phyloP scores from a whole-genome alignment of 2,113 vertebrate genomes.

The Oreocharis arfaki region DNA sequence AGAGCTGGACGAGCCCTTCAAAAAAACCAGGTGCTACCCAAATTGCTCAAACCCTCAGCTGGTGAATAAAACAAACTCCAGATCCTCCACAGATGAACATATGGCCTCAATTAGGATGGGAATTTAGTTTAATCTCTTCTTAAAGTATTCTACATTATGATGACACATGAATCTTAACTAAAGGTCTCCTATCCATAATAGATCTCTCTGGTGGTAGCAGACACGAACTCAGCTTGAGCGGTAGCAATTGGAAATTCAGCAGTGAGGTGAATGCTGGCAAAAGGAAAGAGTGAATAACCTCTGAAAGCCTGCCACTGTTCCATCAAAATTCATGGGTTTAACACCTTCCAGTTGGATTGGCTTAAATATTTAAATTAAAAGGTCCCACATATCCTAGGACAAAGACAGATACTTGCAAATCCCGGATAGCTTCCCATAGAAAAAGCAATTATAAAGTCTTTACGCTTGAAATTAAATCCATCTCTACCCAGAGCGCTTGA shows the following conservation, averaged over 20 bases:
- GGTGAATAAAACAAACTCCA: slow-evolving; percentile 8
- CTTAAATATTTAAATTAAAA: neutral
- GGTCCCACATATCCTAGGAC: neutral
- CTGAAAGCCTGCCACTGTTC: neutral
- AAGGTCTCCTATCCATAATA: neutral
- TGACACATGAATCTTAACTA: neutral
- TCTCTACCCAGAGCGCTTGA: neutral
- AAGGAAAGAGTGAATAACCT: neutral
- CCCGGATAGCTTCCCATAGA: neutral
- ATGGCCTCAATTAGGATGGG: neutral
- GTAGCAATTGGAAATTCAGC: neutral
- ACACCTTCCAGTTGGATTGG: neutral
- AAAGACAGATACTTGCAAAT: neutral
- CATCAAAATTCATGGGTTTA: neutral
- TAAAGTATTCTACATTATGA: slow-evolving; percentile 1
- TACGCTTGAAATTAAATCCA: slow-evolving; percentile 2
- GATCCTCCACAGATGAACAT: neutral
- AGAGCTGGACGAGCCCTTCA: neutral
- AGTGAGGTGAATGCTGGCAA: neutral
- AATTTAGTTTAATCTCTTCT: slow-evolving; percentile 12
- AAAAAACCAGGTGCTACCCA: neutral
- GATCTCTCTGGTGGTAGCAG: neutral
- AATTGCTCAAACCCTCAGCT: neutral
- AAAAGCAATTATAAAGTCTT: neutral
- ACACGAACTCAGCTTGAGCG: neutral